Conservation (phyloP, 1,140 invertebrate genomes). For the Drosophila nebulosa region DNA sequence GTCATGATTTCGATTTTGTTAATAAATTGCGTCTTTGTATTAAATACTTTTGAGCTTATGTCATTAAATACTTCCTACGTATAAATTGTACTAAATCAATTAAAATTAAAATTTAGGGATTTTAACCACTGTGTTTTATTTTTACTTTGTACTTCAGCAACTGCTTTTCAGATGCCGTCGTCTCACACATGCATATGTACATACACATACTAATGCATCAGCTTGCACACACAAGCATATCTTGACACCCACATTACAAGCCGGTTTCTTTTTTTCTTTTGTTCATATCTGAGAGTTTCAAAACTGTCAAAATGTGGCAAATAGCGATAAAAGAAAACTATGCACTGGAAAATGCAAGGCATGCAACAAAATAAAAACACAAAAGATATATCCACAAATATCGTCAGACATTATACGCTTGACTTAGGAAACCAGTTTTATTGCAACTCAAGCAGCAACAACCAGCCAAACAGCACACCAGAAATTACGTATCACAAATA, state of each 20-base stretch:
- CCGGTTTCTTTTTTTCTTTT: constrained; percentile 48
- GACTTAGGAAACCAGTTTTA: constrained; percentile 73
- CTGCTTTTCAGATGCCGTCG: constrained; percentile 40
- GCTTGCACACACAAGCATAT: neutral
- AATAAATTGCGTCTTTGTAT: neutral
- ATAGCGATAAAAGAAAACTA: constrained; percentile 48
- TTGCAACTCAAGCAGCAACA: constrained; percentile 65
- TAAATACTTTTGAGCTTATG: constrained; percentile 16
- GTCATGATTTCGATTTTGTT: no score
- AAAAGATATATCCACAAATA: constrained; percentile 36
- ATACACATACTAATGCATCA: constrained; percentile 3
- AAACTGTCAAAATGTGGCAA: constrained; percentile 59
- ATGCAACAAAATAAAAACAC: constrained; percentile 48
- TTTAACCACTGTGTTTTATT: constrained; percentile 30
- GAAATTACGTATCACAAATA: constrained; percentile 77
- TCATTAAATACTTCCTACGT: constrained; percentile 4
- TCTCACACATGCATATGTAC: no score
- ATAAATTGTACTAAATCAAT: neutral
- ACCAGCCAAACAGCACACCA: constrained; percentile 55
- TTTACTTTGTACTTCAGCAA: constrained; percentile 5
- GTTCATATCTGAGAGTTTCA: constrained; percentile 12
- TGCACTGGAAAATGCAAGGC: constrained; percentile 52
- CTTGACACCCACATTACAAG: constrained; percentile 37
- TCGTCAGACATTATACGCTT: constrained; percentile 65
- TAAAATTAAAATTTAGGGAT: constrained; percentile 28